Evolutionary conservation across 2,797 vertebrate species (phyloP), one percentile per base, ranked within the genome.

Genomic region (Hydrophis major): DNA sequence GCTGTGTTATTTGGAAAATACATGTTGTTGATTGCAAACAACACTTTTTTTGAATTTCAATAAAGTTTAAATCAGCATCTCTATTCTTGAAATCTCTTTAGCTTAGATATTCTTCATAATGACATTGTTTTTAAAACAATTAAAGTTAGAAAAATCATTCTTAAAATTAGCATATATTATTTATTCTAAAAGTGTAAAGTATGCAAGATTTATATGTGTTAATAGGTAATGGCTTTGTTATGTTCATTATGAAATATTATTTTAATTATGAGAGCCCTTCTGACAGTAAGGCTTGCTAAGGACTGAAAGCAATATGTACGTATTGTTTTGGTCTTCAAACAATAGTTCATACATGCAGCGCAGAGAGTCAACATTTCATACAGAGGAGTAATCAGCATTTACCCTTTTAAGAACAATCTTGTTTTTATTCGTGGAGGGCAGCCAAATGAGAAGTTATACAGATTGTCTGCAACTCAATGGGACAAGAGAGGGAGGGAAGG

Each of bases 201-300:
- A 47, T 92, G n/a, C 6, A 55, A 88, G 61, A 42, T 55, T 53
- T 87, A 63, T 63, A 37, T 56, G 50, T 32, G 47, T 89, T 50
- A n/a, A 27, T 20, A 86, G 32, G 59, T 56, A 87, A 88, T 89
- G 10, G 56, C n/a, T 60, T 90, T 90, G 50, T 90, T 90, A n/a
- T 42, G n/a, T 20, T 88, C n/a, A 83, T 88, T 88, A 59, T 32
- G 55, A 93, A 90, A 78, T 78, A 91, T 60, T 56, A 86, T 87
- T 92, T 90, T 92, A 90, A 90, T 90, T 90, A 14, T 42, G 25
- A 89, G 22, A 86, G 59, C n/a, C 42, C 16, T 0, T 22, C 88
- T 60, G 87, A 83, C 12, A 89, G 32, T 37, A 74, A 14, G 13
- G n/a, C n/a, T 78, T 88, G 3, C 56, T 66, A 60, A 88, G 14